Conservation (phyloP, 2,113 vertebrate genomes). For the Labeo rohita region DNA sequence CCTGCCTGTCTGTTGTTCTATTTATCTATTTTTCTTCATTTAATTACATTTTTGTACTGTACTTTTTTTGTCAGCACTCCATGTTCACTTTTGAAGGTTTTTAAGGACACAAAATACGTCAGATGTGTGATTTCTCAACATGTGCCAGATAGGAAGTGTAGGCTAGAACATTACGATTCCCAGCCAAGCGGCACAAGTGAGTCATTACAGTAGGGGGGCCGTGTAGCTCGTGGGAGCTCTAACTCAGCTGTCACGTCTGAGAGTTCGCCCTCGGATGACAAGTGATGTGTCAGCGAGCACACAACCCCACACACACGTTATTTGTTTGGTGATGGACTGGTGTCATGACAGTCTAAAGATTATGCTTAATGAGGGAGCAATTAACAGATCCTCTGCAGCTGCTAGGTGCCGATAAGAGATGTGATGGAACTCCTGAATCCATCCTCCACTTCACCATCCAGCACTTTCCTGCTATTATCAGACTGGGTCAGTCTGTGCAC, state of each 20-base stretch:
- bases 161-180: constrained; percentile 19
- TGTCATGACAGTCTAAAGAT: constrained; percentile 26
- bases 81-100: background rate
- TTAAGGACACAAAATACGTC: background rate
- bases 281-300: constrained; percentile 27
- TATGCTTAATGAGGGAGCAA: constrained; percentile 31
- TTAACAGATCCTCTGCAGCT: constrained; percentile 29
- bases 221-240: background rate
- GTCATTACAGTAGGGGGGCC: constrained; percentile 19
- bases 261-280: constrained; percentile 31
- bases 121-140: background rate
- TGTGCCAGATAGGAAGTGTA: constrained; percentile 13
- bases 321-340: constrained; percentile 25
- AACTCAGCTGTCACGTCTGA: constrained; percentile 20
- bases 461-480: background rate
- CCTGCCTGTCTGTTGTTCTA: too few relatives aligned
- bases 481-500: constrained; percentile 8
- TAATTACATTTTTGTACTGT: background rate
- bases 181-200: constrained; percentile 2
- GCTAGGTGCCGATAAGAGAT: constrained; percentile 22
- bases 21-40: background rate
- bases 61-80: background rate
- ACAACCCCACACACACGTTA: background rate
- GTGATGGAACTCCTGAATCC: constrained; percentile 11
- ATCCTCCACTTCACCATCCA: background rate